Base-by-base conservation (phyloP, 2,797 vertebrate species). In the Cryptoprocta ferox region DNA sequence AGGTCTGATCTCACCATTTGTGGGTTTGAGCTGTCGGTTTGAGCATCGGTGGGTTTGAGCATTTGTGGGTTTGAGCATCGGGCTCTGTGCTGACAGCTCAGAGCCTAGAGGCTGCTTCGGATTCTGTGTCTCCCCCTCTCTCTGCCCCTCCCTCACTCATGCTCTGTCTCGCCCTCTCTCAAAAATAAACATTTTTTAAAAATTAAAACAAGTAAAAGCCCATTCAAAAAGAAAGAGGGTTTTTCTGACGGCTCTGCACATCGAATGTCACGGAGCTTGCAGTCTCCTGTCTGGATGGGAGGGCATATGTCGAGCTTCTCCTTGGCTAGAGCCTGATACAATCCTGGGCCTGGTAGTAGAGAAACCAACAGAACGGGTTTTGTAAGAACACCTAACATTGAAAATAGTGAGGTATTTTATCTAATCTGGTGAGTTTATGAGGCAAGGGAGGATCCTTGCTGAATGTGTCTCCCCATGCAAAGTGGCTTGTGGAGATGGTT, bases 291-390 rank as follows among this genome's bases (percentile, higher is more conserved):
- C 75, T 66, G 61, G 21, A 39, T 19, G n/a, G 26, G 45, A 45
- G 48, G 53, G 24, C 37, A 0, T 15, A 8, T 48, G n/a, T 66
- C 76, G 12, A 26, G 21, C 53, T 5, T 5, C 28, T 68, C 15
- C 75, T 66, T 50, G 71, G 45, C 19, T 21, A 59, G 83, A 94
- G 28, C 13, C 39, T 82, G 42, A 16, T 66, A n/a, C 9, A 28
- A 73, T 53, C 78, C 28, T 28, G 26, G 37, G 37, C 45, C 28
- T 4, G 15, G 73, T 21, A 19, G 42, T 8, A 37, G 61, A 92
- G 63, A 86, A 88, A 82, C 48, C 68, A 11, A 89, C 80, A 53
- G 45, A 95, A 79, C 18, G 1, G 68, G 96, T 94, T 97, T 73
- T 50, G 3, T 94, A 15, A 88, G 82, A 68, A n/a, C 16, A 15